phyloP scores from a whole-genome alignment of 2,888 invertebrate species.

The Stratiomys singularior region DNA sequence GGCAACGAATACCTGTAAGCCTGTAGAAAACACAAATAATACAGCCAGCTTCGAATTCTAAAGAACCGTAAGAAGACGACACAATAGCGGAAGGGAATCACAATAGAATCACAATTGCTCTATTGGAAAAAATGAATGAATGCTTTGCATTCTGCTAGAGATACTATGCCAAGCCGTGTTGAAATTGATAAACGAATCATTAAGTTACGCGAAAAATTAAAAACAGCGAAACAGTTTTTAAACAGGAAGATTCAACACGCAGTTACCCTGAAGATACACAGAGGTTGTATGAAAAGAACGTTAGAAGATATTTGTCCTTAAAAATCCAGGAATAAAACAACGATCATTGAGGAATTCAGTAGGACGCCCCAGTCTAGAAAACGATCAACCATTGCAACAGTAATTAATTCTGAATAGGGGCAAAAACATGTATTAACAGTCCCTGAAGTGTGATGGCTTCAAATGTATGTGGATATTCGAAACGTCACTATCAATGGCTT shows the following conservation, averaged over 20 bases:
- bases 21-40: neutral
- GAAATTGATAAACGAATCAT: conserved; percentile 21
- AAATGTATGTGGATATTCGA: no score
- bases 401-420: no score
- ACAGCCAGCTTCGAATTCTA: neutral
- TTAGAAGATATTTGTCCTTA: conserved; percentile 27
- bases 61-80: neutral
- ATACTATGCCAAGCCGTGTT: conserved; percentile 23
- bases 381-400: conserved; percentile 3
- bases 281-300: conserved; percentile 15
- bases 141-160: conserved; percentile 11
- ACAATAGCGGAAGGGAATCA: neutral
- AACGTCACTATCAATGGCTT: no score
- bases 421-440: no score
- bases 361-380: conserved; percentile 11
- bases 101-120: neutral
- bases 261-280: conserved; percentile 5
- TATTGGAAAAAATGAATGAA: conserved; percentile 15
- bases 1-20: neutral
- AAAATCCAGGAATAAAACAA: conserved; percentile 15
- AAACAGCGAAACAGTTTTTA: conserved; percentile 19
- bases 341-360: conserved; percentile 11
- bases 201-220: conserved; percentile 9
- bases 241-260: conserved; percentile 6
- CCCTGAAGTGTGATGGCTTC: no score